Evolutionary conservation across 1,140 invertebrate species (phyloP), one percentile per base, ranked within the genome.

Genomic region (Zeugodacus cucurbitae): DNA sequence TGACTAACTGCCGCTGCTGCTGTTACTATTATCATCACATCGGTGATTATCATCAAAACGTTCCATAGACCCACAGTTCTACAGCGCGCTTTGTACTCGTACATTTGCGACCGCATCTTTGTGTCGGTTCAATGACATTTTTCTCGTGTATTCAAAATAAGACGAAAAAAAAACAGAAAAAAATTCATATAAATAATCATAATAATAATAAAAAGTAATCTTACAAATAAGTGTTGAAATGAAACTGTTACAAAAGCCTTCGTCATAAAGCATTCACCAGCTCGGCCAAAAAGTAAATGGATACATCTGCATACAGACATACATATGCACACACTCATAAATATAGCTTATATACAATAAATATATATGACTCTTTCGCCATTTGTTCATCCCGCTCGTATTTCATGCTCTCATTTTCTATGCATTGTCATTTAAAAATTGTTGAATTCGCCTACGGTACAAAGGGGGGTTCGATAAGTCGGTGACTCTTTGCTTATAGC

Each of bases 171-270:
- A 82, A 20, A 82, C 26, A 14, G 26, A 48, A 82, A 44, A 70
- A 37, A n/a, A 82, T 17, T 74, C 26, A 48, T 48, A 48, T 37
- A 48, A 82, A 82, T 29, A 26, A 11, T 82, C 22, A 48, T n/a
- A 44, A 82, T 48, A 48, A 14, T 48, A 82, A 20, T 48, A 82
- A 26, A 44, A 48, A 32, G 64, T 70, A 70, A 32, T 70, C 22
- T 34, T 3, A 34, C 8, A 44, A 54, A 82, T 41, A 82, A 82
- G n/a, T 82, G 41, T 37, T 82, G 74, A 82, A 82, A 82, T 82
- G 37, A 48, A 82, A 82, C 74, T 82, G 74, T 82, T 82, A 82
- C 74, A 82, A 82, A 82, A 82, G 74, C 37, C 74, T 82, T 82
- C 74, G 20, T 20, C 48, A 82, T 48, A 82, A 82, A 82, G 74